Evolutionary conservation across 1,140 invertebrate species (phyloP).

Genomic region (Neotoxoptera formosana): DNA sequence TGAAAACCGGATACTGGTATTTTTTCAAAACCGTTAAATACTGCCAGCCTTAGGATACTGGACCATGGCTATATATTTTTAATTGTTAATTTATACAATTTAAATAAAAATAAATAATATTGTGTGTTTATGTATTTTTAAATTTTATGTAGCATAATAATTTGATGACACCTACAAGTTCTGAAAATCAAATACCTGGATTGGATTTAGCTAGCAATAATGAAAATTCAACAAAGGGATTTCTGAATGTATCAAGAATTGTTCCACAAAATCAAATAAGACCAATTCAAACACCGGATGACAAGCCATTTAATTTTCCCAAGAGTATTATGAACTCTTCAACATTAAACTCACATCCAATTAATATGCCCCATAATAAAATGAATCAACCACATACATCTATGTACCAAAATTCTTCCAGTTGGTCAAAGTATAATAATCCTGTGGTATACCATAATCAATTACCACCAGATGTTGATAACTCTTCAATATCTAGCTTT

Average conservation of each 20-base stretch:
- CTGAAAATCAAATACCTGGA: slow-evolving; percentile 61
- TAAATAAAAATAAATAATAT: neutral
- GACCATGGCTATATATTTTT: too few relatives aligned
- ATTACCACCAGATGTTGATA: slow-evolving; percentile 8
- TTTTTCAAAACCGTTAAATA: too few relatives aligned
- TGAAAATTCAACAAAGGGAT: slow-evolving; percentile 36
- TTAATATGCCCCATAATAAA: neutral
- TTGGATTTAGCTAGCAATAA: slow-evolving; percentile 60
- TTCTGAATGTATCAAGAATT: slow-evolving; percentile 55
- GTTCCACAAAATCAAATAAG: slow-evolving; percentile 51
- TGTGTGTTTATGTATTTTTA: neutral
- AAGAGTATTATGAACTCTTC: slow-evolving; percentile 19
- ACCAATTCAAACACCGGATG: slow-evolving; percentile 61
- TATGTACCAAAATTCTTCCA: slow-evolving; percentile 36
- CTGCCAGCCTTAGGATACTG: too few relatives aligned
- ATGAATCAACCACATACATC: neutral
- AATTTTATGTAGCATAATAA: slow-evolving; percentile 18
- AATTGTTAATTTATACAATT: neutral
- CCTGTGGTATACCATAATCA: neutral
- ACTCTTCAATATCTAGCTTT: slow-evolving; percentile 20
- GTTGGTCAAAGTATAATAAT: slow-evolving; percentile 40
- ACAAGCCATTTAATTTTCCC: slow-evolving; percentile 62
- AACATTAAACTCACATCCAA: neutral
- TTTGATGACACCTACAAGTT: neutral
- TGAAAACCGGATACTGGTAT: too few relatives aligned